phyloP scores from a whole-genome alignment of 2,113 vertebrate genomes.

The Gila orcuttii region DNA sequence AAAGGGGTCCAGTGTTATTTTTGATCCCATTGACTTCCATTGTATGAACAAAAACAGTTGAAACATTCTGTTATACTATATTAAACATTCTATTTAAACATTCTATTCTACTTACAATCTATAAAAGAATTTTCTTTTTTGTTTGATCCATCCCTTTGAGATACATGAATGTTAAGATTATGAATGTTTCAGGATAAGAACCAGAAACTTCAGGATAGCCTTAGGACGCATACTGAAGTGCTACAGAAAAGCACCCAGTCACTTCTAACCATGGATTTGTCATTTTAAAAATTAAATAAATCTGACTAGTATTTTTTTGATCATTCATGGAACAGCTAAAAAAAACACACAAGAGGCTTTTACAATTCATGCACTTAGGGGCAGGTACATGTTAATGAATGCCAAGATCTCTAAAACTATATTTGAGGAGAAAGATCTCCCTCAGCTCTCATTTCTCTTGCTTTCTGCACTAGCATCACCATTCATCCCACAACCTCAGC shows the following conservation, averaged over 20 bases:
- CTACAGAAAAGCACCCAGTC: background rate
- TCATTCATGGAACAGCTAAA: background rate
- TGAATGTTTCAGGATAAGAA: background rate
- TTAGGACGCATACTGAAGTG: background rate
- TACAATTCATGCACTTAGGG: background rate
- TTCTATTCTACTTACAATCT: no score
- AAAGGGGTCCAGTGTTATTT: no score
- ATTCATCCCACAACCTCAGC: conserved; percentile 36
- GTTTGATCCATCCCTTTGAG: background rate
- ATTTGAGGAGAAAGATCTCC: background rate
- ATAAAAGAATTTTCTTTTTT: background rate
- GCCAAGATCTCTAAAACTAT: background rate
- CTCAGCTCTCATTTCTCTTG: background rate
- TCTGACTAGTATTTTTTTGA: background rate
- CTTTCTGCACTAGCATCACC: conserved; percentile 21
- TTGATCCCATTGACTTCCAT: no score
- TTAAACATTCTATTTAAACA: no score
- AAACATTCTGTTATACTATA: no score
- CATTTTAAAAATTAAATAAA: background rate
- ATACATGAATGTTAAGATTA: background rate
- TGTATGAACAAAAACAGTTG: no score
- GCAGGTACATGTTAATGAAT: background rate
- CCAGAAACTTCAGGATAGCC: background rate
- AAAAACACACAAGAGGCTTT: background rate
- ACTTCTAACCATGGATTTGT: background rate